A percentile compares a stretch with the other conserved stretches of the same genome.
Conservation (phyloP, 2,113 vertebrate genomes). For the Tiliqua scincoides region DNA sequence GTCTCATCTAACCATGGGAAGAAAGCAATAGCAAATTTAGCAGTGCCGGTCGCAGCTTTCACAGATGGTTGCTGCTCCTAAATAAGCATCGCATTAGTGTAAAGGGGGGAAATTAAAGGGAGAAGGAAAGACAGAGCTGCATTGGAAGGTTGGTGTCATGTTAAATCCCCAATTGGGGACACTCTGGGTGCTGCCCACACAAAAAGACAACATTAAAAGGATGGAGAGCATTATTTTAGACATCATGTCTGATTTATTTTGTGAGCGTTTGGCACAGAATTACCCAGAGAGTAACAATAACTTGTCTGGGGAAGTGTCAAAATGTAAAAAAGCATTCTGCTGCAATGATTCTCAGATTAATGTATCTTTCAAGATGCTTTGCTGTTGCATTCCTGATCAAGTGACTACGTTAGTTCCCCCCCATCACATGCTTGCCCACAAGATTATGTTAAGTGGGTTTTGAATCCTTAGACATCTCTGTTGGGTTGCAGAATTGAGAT, state of each 20-base stretch:
- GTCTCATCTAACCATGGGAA: conserved; percentile 62
- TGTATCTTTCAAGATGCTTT: conserved; percentile 1
- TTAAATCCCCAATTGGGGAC: conserved; percentile 69
- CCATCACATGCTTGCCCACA: neutral
- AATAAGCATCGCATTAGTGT: conserved; percentile 80
- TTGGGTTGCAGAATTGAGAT: neutral
- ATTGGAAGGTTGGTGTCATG: conserved; percentile 60
- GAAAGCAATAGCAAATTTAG: conserved; percentile 61
- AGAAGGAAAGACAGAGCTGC: conserved; percentile 67
- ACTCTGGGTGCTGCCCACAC: conserved; percentile 54
- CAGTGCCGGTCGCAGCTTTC: conserved; percentile 65
- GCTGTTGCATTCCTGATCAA: conserved; percentile 1
- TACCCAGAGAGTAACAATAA: conserved; percentile 34
- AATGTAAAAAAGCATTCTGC: conserved; percentile 27
- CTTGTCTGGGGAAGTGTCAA: conserved; percentile 17
- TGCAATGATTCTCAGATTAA: neutral
- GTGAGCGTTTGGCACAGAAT: conserved; percentile 2
- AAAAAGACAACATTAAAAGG: conserved; percentile 57
- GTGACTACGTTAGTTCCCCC: neutral
- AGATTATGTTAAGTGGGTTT: conserved; percentile 7
- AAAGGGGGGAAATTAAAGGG: conserved; percentile 58
- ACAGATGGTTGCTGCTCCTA: conserved; percentile 77
- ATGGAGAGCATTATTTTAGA: conserved; percentile 46
- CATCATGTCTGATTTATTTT: conserved; percentile 20
- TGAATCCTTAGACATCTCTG: neutral